Base-by-base conservation (phyloP, 1,140 invertebrate species). In the Lepidurus packardi region DNA sequence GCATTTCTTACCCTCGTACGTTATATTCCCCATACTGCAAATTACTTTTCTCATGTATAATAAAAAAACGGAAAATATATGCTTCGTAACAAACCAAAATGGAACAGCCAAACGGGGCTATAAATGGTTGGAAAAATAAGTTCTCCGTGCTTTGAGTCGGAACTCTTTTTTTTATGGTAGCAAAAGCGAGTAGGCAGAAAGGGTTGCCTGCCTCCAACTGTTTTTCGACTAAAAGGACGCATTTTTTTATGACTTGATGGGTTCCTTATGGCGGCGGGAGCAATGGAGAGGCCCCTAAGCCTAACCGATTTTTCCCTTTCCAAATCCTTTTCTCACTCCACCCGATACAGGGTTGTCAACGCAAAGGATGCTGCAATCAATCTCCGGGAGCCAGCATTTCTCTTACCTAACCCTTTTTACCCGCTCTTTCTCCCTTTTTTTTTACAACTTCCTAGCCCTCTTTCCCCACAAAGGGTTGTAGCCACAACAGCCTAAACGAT, bases 401-500 rank as follows among this genome's bases (percentile, higher is more conserved):
- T 65, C 53, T 65, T 65, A 65, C 53, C 53, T 65, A 65, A 65
- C 53, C 53, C 53, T 65, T 65, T 21, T 21, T 16, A 13, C 53
- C 16, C 53, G 16, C 7, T 65, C 6, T 16, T 65, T 47, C 21
- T 21, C 53, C 53, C n/a, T 65, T 7, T 16, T 65, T 47, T 65
- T 65, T n/a, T 21, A 65, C 16, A 13, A 13, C 53, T 65, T 65
- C 7, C 16, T 7, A 7, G 10, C 16, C 10, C 16, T 1, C 45
- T 47, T 7, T 47, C 16, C 10, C 45, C 21, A 0, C 53, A 21
- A 65, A 7, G 13, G 6, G 53, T 34, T 34, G 34, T 34, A 9
- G 21, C 13, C 53, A 13, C 53, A 21, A n/a, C 16, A 21, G 53
- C 53, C 53, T 65, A 65, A 65, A 16, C 53, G 9, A 65, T 65